Base-by-base conservation (phyloP, 2,113 vertebrate genomes). In the Circaetus cinerascens region DNA sequence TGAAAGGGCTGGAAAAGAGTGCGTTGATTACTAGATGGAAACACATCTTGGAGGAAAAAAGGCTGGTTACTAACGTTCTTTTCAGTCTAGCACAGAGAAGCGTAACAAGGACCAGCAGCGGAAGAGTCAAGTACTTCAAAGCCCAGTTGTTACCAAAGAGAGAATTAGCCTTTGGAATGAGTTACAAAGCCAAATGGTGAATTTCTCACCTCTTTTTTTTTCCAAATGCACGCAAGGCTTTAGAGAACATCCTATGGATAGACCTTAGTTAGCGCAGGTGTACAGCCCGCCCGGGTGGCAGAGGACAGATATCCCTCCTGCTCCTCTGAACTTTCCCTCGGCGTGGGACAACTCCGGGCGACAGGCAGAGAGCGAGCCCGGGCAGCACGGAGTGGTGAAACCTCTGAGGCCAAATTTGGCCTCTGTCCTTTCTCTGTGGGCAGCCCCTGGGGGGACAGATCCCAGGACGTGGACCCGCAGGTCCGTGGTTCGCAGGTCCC, bases 351-450 rank as follows among this genome's bases (percentile, higher is more conserved):
- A 53, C 32, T 17, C 40, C 2, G 2, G 40, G 69, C 2, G 66
- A 41, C 26, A 30, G 0, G 0, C 21, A 11, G 7, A 3, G 22
- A 36, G 5, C 18, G 29, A 27, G 8, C 23, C 12, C 2, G 2
- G 19, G 60, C 34, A 83, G 17, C 43, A 18, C 0, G 1, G 9
- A 20, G 32, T 0, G 9, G 10, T 13, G 74, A 81, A 34, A 36
- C 26, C 18, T 60, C 73, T 2, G 26, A 30, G 62, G 10, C 9
- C 10, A 34, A 36, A 30, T 45, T 10, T 51, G 43, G 7, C 27
- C 34, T 43, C 36, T 45, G 0, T 30, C 53, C 75, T 64, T 46
- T 43, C 76, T 45, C 75, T 7, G 22, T 2, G 68, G 30, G 16
- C 72, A 57, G 72, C 46, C 62, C 50, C 27, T 3, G 21, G 4